A percentile compares a stretch with the other conserved stretches of the same genome.
These are phyloP conservation scores for Apistogramma diplotaenia DNA, from an alignment of 2,113 vertebrate species.

Conservation along the genomic window DNA sequence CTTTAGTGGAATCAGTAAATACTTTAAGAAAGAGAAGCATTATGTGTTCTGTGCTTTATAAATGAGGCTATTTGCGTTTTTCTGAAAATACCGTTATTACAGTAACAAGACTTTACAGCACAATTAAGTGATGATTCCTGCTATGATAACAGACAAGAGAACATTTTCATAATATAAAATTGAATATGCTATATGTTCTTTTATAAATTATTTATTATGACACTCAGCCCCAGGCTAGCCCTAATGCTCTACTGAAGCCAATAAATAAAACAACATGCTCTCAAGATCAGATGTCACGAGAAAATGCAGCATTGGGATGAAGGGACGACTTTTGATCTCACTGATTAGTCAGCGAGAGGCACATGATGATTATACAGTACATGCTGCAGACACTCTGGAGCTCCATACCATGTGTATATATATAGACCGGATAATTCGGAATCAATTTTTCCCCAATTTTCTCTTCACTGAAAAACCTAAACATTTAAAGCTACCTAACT, in stretches of 20 bases:
- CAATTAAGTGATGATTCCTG: neutral
- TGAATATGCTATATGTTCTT: neutral
- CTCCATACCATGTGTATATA: neutral
- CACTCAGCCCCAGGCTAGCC: neutral
- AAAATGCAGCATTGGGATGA: neutral
- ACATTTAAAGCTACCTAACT: neutral
- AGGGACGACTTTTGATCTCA: neutral
- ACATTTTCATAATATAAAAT: neutral
- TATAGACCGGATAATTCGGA: neutral
- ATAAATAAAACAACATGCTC: neutral
- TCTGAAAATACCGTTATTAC: neutral
- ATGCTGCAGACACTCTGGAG: neutral
- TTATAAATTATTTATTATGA: neutral
- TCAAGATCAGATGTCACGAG: neutral
- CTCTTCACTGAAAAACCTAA: neutral
- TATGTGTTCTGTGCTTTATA: neutral
- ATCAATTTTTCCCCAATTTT: neutral
- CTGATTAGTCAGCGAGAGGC: neutral
- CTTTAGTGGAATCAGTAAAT: slow-evolving; percentile 11
- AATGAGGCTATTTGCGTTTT: neutral
- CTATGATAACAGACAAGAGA: neutral
- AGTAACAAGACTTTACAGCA: neutral
- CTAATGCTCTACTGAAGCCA: neutral
- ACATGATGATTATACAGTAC: neutral
- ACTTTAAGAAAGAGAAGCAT: neutral